Base-by-base conservation (phyloP, 2,113 vertebrate species). In the Toxostoma redivivum region DNA sequence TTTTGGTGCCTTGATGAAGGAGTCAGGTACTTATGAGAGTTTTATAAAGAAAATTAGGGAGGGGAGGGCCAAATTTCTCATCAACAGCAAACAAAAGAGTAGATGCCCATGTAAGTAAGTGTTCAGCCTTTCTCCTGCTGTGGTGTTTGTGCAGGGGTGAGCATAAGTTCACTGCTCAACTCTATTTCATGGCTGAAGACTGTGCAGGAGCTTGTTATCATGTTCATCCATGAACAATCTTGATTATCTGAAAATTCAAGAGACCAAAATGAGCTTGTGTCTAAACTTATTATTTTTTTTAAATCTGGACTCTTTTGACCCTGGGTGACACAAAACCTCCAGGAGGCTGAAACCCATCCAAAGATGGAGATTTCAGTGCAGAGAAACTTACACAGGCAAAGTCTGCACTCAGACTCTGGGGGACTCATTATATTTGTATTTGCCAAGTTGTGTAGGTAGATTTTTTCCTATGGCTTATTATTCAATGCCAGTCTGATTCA, bases 401-500 rank as follows among this genome's bases (percentile, higher is more conserved):
- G 23, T 14, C 72, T 82, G 40, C 54, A 10, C 37, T 53, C 48
- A 88, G 78, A 10, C 56, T 90, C 76, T 62, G 42, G 37, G 62
- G 64, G 15, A 81, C 92, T 94, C 20, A 20, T 81, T 92, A 53
- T 37, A 56, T 83, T 90, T 81, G 23, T 60, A 21, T 74, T 83
- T 88, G 73, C 76, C 57, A 88, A 64, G 23, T 9, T 84, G 69
- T 86, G 92, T 66, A 90, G 78, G 83, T 65, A 78, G 80, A 45
- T 69, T 51, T 85, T 87, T 48, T 40, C 61, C 76, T 84, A 21
- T 6, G 4, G 51, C 24, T 84, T 81, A 69, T 82, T 87, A 65
- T 66, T 84, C 78, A 66, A 16, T 65, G 58, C 72, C 79, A 91
- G 45, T 47, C 83, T 96, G 95, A 95, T 96, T 96, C 94, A 94